Evolutionary conservation across 2,888 invertebrate species (phyloP).

Genomic region (Lissocephala sabroskyi): DNA sequence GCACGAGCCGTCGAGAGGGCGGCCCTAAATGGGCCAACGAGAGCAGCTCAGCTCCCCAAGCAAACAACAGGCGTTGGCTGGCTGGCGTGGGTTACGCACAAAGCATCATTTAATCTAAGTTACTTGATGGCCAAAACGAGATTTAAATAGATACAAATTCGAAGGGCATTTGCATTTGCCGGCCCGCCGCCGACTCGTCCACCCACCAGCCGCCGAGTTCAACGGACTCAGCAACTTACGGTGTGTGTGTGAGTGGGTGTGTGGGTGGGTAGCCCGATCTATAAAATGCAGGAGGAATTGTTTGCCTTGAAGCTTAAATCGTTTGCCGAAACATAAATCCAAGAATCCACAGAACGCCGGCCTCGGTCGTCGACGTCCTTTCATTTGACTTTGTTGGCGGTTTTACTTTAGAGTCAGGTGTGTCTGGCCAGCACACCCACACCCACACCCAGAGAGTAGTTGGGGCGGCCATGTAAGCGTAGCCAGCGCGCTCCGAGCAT

Average conservation of each 20-base stretch:
- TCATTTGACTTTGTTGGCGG: constrained; percentile 56
- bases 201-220: constrained; percentile 26
- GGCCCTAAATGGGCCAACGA: constrained; percentile 1
- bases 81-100: constrained; percentile 30
- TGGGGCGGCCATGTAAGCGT: neutral
- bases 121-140: constrained; percentile 63
- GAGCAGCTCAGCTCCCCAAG: neutral
- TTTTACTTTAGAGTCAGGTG: constrained; percentile 32
- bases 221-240: constrained; percentile 27
- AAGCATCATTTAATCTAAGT: constrained; percentile 47
- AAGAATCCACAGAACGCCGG: constrained; percentile 31
- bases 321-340: constrained; percentile 62
- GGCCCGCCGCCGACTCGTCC: neutral
- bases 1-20: constrained; percentile 14
- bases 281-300: constrained; percentile 38
- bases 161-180: constrained; percentile 47
- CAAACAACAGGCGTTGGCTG: neutral
- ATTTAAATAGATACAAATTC: constrained; percentile 68
- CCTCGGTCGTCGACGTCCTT: constrained; percentile 29
- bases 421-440: neutral
- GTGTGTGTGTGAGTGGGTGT: neutral
- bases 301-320: constrained; percentile 58
- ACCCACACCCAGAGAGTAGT: neutral
- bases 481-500: constrained; percentile 29
- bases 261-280: neutral